These are phyloP conservation scores for Eupeodes latifasciatus DNA, from an alignment of 2,888 invertebrate genomes.

Conservation along the genomic window DNA sequence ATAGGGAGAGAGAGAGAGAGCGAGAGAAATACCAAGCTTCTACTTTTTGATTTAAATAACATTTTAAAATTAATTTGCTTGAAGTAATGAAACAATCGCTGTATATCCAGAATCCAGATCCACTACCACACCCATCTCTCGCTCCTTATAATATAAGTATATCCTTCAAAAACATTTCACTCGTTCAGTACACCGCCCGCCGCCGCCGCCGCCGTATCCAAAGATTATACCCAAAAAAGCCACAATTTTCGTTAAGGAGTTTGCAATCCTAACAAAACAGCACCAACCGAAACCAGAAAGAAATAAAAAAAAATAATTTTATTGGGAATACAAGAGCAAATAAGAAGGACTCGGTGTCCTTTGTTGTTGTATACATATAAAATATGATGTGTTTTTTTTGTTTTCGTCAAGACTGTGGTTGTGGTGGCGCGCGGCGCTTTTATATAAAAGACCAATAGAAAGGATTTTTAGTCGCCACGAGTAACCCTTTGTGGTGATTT, in stretches of 20 bases:
- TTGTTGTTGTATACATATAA: conserved; percentile 38
- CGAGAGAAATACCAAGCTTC: conserved; percentile 18
- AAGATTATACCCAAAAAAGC: conserved; percentile 45
- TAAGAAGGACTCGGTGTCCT: conserved; percentile 29
- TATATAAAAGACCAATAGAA: conserved; percentile 1
- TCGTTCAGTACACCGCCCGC: background rate
- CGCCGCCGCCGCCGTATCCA: conserved; percentile 9
- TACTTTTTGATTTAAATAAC: conserved; percentile 55
- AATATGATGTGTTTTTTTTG: conserved; percentile 32
- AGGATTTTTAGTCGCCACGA: conserved; percentile 45
- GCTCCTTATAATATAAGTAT: no score
- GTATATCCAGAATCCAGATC: background rate
- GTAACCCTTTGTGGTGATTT: conserved; percentile 56
- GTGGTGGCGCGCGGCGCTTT: background rate
- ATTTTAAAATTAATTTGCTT: conserved; percentile 66
- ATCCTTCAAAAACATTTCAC: conserved; percentile 9
- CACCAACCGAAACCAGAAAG: no score
- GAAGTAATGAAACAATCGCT: conserved; percentile 53
- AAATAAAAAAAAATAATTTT: background rate
- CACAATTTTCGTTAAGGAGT: conserved; percentile 31
- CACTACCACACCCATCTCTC: background rate
- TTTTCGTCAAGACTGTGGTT: background rate
- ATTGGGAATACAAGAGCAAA: conserved; percentile 32
- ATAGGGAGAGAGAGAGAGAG: background rate
- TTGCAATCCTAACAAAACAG: background rate